phyloP scores from a whole-genome alignment of 2,113 vertebrate species.

The Bostrychus sinensis region DNA sequence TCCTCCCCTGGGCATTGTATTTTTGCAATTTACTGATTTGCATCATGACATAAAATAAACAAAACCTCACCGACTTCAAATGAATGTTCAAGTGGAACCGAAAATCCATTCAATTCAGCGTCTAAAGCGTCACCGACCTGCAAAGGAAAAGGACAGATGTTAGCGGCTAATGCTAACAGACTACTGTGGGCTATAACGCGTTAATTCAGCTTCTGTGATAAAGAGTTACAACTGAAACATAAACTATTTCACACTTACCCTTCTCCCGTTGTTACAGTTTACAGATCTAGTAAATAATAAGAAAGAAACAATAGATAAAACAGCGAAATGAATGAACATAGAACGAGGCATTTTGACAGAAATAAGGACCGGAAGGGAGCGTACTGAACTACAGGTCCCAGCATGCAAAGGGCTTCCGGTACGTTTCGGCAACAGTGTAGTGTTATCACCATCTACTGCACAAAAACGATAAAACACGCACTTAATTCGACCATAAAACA shows the following conservation, averaged over 20 bases:
- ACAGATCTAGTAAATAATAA: constrained; percentile 35
- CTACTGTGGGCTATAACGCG: not conserved
- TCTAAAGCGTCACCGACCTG: constrained; percentile 82
- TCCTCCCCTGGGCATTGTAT: too few relatives aligned
- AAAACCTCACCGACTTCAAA: constrained; percentile 87
- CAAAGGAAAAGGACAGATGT: constrained; percentile 23
- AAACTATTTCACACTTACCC: constrained; percentile 57
- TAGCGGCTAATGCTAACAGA: constrained; percentile 45
- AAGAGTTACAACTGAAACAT: not conserved
- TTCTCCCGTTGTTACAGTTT: constrained; percentile 71
- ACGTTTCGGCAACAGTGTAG: not conserved
- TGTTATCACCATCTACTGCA: not conserved
- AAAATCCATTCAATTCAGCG: constrained; percentile 79
- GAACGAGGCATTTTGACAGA: constrained; percentile 66
- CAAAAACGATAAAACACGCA: not conserved
- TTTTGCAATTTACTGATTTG: too few relatives aligned
- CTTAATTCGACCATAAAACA: not conserved
- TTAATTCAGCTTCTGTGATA: not conserved
- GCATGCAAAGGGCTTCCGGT: constrained; percentile 28
- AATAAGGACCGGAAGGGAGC: not conserved
- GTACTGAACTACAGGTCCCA: not conserved
- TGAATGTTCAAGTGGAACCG: constrained; percentile 87
- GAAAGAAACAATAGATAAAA: constrained; percentile 47
- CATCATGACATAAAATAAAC: too few relatives aligned
- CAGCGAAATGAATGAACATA: not conserved